Percentiles rank a stretch among this genome's conserved stretches.
phyloP scores from a whole-genome alignment of 2,797 vertebrate species.

The Staurois parvus region DNA sequence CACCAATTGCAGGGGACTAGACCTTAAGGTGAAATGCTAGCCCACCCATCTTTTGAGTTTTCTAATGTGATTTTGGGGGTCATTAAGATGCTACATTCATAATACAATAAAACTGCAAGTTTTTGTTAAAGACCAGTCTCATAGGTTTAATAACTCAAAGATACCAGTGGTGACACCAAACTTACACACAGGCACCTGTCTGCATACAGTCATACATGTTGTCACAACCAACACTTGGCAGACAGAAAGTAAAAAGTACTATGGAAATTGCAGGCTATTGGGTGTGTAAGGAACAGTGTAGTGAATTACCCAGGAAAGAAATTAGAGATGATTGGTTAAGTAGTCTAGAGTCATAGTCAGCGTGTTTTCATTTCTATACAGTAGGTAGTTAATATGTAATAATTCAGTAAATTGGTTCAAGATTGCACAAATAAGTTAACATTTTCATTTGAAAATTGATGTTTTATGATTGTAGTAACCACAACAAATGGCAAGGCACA shows the following conservation, averaged over 20 bases:
- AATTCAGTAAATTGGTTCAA: background rate
- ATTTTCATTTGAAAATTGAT: background rate
- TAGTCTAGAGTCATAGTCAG: background rate
- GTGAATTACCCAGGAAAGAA: background rate
- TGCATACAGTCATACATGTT: background rate
- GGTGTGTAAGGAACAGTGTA: background rate
- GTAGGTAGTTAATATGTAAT: background rate
- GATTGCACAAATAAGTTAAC: background rate
- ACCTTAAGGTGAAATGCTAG: too few relatives aligned
- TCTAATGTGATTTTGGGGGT: too few relatives aligned
- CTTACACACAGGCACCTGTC: background rate
- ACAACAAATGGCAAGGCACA: background rate
- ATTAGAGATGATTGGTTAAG: background rate
- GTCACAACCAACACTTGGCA: background rate
- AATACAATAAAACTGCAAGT: too few relatives aligned
- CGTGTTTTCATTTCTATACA: background rate
- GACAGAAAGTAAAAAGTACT: background rate
- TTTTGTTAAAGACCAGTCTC: too few relatives aligned
- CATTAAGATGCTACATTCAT: too few relatives aligned
- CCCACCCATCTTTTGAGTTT: too few relatives aligned
- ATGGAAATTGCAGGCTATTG: background rate
- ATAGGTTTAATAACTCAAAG: too few relatives aligned
- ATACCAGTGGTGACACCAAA: background rate
- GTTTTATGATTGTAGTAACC: background rate
- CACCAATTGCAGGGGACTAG: too few relatives aligned